Percentiles rank a stretch among this genome's conserved stretches.
Conservation (phyloP, 2,888 invertebrate species). For the Ernsta delagoae region DNA sequence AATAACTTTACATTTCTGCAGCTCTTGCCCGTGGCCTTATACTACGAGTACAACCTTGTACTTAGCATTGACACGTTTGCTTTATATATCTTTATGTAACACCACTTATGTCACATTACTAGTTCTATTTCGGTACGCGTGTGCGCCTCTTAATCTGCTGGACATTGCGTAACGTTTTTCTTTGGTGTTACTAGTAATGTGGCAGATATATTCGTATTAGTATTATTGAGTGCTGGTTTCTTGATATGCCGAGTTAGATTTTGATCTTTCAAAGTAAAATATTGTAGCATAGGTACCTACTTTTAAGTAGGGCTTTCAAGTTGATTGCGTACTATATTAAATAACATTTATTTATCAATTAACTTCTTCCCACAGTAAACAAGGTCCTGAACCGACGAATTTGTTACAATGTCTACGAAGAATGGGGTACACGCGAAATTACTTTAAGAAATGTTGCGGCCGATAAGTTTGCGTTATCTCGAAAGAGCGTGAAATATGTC, state of each 20-base stretch:
- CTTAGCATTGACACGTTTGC: slow-evolving; percentile 35
- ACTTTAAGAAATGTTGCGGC: slow-evolving; percentile 44
- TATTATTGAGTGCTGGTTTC: background rate
- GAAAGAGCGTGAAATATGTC: slow-evolving; percentile 30
- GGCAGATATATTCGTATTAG: background rate
- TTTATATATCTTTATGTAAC: slow-evolving; percentile 24
- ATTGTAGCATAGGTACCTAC: too few species aligned
- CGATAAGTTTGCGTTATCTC: slow-evolving; percentile 49
- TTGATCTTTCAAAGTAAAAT: too few species aligned
- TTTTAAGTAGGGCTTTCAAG: too few species aligned
- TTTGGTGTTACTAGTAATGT: background rate
- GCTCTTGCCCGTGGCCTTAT: slow-evolving; percentile 25
- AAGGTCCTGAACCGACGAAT: slow-evolving; percentile 19
- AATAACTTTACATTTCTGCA: background rate
- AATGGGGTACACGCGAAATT: slow-evolving; percentile 44
- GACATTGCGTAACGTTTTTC: slow-evolving; percentile 11
- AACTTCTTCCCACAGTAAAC: background rate
- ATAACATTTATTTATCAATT: background rate
- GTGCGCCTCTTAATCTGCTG: slow-evolving; percentile 15
- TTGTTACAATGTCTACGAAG: slow-evolving; percentile 35
- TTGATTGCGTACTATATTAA: too few species aligned
- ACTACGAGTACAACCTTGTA: slow-evolving; percentile 22
- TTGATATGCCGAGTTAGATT: too few species aligned
- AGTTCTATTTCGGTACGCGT: slow-evolving; percentile 25
- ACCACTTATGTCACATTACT: slow-evolving; percentile 28